Evolutionary conservation across 1,140 invertebrate species (phyloP), one percentile per base, ranked within the genome.

Genomic region (Bombus impatiens): DNA sequence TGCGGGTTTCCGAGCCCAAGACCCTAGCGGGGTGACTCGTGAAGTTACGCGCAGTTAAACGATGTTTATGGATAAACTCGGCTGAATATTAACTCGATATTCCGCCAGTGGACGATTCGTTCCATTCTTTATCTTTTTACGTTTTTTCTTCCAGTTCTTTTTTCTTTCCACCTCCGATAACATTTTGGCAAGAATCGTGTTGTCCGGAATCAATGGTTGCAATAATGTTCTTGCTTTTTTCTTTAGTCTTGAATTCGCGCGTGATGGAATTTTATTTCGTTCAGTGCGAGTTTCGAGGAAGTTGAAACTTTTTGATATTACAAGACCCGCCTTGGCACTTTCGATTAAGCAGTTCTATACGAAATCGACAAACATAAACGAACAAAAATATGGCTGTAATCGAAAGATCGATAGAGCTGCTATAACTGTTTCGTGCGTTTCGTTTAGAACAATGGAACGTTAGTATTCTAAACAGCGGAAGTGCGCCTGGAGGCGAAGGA

Each of bases 81-180:
- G 57, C 40, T 79, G 86, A 87, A 87, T 87, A 75, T 76, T 79
- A 87, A 84, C 82, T 78, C 68, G 76, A 85, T 86, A 40, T 77
- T 77, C n/a, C 22, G 12, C 62, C 37, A 44, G n/a, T 47, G 37
- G 59, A 70, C 37, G 28, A 9, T 40, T 47, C 81, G 28, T 76
- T 76, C 47, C 35, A 9, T 25, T 37, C 37, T 44, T 75, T 44
- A 65, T 40, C 40, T 42, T 42, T 71, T 42, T 12, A 3, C 3
- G n/a, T 47, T 22, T 32, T 28, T 47, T 75, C 22, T 32, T 75
- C 18, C n/a, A 53, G 47, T 37, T 42, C 40, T 10, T 42, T 71
- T 42, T 42, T 13, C n/a, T 25, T 40, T 40, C 22, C 10, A 35
- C 1, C 40, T 35, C 25, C 22, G 25, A n/a, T 71, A 28, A n/a